phyloP scores from a whole-genome alignment of 2,888 invertebrate species.

The Sphaerophoria rueppellii region DNA sequence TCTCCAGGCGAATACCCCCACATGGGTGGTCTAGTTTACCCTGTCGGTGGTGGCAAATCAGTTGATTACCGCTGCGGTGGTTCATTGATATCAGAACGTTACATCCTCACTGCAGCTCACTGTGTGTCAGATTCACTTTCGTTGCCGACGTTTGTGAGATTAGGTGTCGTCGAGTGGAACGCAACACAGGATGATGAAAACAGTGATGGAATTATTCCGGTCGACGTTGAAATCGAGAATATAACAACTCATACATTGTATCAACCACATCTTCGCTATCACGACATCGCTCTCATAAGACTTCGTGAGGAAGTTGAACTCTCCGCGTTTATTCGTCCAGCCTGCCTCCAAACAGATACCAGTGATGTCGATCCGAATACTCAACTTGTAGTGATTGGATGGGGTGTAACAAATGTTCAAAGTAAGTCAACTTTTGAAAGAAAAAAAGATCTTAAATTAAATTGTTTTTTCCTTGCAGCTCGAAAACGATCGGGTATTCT shows the following conservation, averaged over 20 bases:
- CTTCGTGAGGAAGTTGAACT: slow-evolving; percentile 72
- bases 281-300: slow-evolving; percentile 79
- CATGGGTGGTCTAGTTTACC: slow-evolving; percentile 71
- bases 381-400: slow-evolving; percentile 77
- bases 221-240: slow-evolving; percentile 67
- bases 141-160: slow-evolving; percentile 52
- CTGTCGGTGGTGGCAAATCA: slow-evolving; percentile 21
- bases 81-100: slow-evolving; percentile 67
- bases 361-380: slow-evolving; percentile 75
- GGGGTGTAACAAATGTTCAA: slow-evolving; percentile 77
- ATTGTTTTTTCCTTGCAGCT: slow-evolving; percentile 46
- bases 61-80: slow-evolving; percentile 64
- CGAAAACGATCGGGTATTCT: slow-evolving; percentile 66
- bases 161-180: slow-evolving; percentile 60
- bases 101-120: slow-evolving; percentile 72
- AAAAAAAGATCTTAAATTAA: not conserved
- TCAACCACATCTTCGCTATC: slow-evolving; percentile 75
- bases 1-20: slow-evolving; percentile 74
- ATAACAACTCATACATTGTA: slow-evolving; percentile 77
- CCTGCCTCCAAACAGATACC: slow-evolving; percentile 76
- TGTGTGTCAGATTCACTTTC: slow-evolving; percentile 54
- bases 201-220: not conserved
- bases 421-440: slow-evolving; percentile 74
- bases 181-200: slow-evolving; percentile 20
- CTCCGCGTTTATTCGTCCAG: slow-evolving; percentile 73